Conservation (phyloP, 2,888 invertebrate genomes). For the Plagodis dolabraria region DNA sequence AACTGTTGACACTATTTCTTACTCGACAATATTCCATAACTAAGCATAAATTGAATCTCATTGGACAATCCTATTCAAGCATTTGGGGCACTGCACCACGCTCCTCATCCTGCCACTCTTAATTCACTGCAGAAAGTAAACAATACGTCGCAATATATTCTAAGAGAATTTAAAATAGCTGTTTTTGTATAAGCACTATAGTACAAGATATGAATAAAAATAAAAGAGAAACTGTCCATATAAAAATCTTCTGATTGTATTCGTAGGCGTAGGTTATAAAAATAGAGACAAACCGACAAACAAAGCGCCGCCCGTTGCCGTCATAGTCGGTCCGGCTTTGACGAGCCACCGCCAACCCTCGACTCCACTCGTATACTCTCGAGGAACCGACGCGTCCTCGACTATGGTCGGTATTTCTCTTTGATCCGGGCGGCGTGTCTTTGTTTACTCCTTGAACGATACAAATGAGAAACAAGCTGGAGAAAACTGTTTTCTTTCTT, state of each 20-base stretch:
- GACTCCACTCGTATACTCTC: slow-evolving; percentile 2
- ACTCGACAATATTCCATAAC: too few relatives aligned
- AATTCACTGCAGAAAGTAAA: too few relatives aligned
- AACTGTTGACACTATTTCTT: too few relatives aligned
- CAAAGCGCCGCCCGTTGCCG: not conserved
- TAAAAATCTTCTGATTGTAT: too few relatives aligned
- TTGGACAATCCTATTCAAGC: too few relatives aligned
- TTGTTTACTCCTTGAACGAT: slow-evolving; percentile 6
- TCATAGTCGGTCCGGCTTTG: slow-evolving; percentile 4
- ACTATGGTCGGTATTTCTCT: not conserved
- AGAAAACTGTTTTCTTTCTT: too few relatives aligned
- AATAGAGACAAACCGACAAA: slow-evolving; percentile 12
- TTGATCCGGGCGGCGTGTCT: slow-evolving; percentile 12
- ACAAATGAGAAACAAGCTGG: not conserved
- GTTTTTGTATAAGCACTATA: not conserved
- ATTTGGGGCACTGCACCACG: too few relatives aligned
- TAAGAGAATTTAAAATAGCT: not conserved
- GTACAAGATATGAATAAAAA: not conserved
- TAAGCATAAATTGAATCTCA: too few relatives aligned
- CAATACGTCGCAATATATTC: too few relatives aligned
- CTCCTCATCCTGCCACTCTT: too few relatives aligned
- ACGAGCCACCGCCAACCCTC: slow-evolving; percentile 2
- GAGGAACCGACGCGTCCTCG: not conserved
- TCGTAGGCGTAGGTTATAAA: not conserved
- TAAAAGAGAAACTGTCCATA: not conserved